phyloP scores from a whole-genome alignment of 2,113 vertebrate genomes.

The Sorex fumeus region DNA sequence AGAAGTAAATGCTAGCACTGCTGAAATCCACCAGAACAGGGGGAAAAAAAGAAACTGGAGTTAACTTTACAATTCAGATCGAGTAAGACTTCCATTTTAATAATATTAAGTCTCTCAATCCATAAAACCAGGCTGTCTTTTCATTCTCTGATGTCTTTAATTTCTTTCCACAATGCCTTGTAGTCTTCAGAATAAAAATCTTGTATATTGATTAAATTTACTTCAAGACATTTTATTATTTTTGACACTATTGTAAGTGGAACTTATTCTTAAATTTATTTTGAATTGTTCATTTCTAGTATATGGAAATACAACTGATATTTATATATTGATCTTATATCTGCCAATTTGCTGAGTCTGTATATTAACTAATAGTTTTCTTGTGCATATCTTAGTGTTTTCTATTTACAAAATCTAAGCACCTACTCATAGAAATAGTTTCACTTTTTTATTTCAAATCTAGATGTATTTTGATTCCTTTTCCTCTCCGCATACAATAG shows the following conservation, averaged over 20 bases:
- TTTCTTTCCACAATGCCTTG: background rate
- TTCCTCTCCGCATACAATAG: background rate
- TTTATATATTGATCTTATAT: background rate
- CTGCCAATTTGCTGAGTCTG: background rate
- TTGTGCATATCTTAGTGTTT: background rate
- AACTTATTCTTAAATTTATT: slow-evolving; percentile 3
- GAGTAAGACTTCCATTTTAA: background rate
- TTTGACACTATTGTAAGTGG: background rate
- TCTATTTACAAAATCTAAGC: background rate
- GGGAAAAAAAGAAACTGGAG: too few relatives aligned
- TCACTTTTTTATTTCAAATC: background rate
- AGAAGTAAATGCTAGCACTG: too few relatives aligned
- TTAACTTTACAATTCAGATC: background rate
- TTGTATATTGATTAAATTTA: background rate
- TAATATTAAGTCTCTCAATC: background rate
- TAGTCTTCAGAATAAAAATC: slow-evolving; percentile 20
- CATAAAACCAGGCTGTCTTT: background rate
- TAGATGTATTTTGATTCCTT: background rate
- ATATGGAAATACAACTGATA: background rate
- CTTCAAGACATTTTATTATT: background rate
- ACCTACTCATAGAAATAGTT: background rate
- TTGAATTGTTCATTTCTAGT: background rate
- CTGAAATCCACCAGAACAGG: too few relatives aligned
- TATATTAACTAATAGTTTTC: slow-evolving; percentile 17
- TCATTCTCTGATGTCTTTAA: background rate